Evolutionary conservation across 2,888 invertebrate genomes (phyloP), one percentile per base, ranked within the genome.

Genomic region (Sussaba pulchella): DNA sequence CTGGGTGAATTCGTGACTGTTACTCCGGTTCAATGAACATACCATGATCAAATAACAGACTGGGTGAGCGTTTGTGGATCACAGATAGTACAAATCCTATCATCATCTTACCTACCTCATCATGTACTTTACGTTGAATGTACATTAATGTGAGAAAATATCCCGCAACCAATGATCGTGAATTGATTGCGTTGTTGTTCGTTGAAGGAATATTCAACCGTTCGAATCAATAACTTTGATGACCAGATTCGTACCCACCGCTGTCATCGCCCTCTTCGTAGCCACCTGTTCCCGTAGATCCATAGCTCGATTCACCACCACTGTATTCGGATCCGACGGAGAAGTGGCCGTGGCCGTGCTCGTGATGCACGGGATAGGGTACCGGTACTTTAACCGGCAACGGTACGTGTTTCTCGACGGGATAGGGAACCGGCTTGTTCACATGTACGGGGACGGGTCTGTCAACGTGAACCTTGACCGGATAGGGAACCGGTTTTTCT

Each of bases 301-400:
- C 79, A 26, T 75, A 78, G 17, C 59, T 39, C 17, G 36, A 36
- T 10, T 84, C 66, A 57, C 67, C 79, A 43, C 80, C 85, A n/a
- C 82, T 26, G 9, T 71, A 36, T n/a, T 81, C 81, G 17, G 78
- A 81, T n/a, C 83, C 83, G 8, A 82, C 83, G 57, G 71, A 77
- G n/a, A 71, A 70, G n/a, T n/a, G n/a, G n/a, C n/a, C 31, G 17
- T 85, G 81, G 12, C 82, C 82, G n/a, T 84, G 71, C 24, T 89
- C 87, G 19, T 92, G 88, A 70, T 95, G 94, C 31, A 95, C 93
- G 0, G 95, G 95, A 17, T 95, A 93, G 24, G 95, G 95, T 39
- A 96, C 94, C 2, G 95, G 94, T 70, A 96, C 95, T 91, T 96
- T 96, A 31, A 96, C 94, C 57, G 94, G 93, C 87, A 96, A 95